Conservation (phyloP, 2,797 vertebrate species). For the Cirrhinus molitorella region DNA sequence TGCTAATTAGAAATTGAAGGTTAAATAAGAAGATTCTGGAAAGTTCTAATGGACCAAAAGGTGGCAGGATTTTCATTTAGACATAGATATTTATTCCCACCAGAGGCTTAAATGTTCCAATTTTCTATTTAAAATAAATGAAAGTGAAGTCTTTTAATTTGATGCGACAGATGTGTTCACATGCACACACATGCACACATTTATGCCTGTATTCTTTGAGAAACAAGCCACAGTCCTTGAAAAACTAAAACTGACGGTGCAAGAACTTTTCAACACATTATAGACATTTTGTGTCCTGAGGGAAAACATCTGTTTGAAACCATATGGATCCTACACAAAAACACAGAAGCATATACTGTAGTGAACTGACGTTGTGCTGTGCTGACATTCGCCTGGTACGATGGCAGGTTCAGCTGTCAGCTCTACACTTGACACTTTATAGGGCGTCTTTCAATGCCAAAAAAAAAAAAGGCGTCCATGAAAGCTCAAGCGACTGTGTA, state of each 20-base stretch:
- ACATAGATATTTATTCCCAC: neutral
- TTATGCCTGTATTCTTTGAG: neutral
- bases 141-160: slow-evolving; percentile 15
- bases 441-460: slow-evolving; percentile 43
- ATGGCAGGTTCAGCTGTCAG: slow-evolving; percentile 46
- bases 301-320: slow-evolving; percentile 38
- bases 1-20: slow-evolving; percentile 6
- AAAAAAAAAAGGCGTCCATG: slow-evolving; percentile 17
- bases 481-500: slow-evolving; percentile 44
- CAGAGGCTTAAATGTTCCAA: neutral
- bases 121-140: neutral
- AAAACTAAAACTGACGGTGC: slow-evolving; percentile 28
- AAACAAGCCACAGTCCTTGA: slow-evolving; percentile 15
- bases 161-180: slow-evolving; percentile 20
- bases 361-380: slow-evolving; percentile 18
- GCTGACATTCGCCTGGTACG: neutral
- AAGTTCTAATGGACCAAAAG: neutral
- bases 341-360: slow-evolving; percentile 23
- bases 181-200: neutral
- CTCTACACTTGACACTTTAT: slow-evolving; percentile 33
- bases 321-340: slow-evolving; percentile 39
- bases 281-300: slow-evolving; percentile 32
- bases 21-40: neutral
- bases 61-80: slow-evolving; percentile 7
- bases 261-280: slow-evolving; percentile 38